Evolutionary conservation across 2,888 invertebrate species (phyloP).

Genomic region (Saturnia pavonia): DNA sequence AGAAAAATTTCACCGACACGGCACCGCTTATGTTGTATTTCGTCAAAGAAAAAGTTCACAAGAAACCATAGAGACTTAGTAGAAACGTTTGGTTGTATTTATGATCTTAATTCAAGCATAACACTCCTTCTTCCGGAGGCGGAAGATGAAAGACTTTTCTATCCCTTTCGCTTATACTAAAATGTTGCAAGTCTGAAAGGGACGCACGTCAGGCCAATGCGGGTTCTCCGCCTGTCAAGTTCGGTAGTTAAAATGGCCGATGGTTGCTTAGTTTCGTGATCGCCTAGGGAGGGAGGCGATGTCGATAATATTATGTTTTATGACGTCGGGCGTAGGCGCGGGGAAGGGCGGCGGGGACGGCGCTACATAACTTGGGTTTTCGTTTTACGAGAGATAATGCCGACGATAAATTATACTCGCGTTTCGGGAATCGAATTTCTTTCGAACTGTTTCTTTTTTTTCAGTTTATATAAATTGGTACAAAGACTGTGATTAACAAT

Average conservation of each 20-base stretch:
- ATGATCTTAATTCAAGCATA: conserved; percentile 62
- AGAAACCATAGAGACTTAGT: background rate
- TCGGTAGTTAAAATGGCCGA: conserved; percentile 76
- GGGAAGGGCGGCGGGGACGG: conserved; percentile 34
- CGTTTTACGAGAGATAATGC: conserved; percentile 76
- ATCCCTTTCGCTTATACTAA: conserved; percentile 44
- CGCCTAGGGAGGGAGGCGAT: conserved; percentile 76
- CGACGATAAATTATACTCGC: conserved; percentile 67
- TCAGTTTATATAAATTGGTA: conserved; percentile 4
- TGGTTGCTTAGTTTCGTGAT: conserved; percentile 76
- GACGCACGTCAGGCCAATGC: conserved; percentile 28
- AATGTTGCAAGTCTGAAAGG: conserved; percentile 26
- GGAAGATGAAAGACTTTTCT: conserved; percentile 64
- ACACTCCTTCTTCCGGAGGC: conserved; percentile 61
- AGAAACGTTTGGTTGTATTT: conserved; percentile 32
- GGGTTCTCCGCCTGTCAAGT: conserved; percentile 65
- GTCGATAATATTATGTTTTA: conserved; percentile 80
- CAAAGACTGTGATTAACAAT: conserved; percentile 5
- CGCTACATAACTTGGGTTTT: conserved; percentile 73
- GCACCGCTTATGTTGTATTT: background rate
- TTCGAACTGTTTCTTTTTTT: conserved; percentile 23
- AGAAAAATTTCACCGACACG: background rate
- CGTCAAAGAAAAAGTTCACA: conserved; percentile 10
- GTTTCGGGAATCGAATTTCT: conserved; percentile 58
- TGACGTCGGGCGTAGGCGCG: conserved; percentile 64